A percentile compares a stretch with the other conserved stretches of the same genome.
Evolutionary conservation across 2,797 vertebrate species (phyloP).

Genomic region (Coilia nasus): DNA sequence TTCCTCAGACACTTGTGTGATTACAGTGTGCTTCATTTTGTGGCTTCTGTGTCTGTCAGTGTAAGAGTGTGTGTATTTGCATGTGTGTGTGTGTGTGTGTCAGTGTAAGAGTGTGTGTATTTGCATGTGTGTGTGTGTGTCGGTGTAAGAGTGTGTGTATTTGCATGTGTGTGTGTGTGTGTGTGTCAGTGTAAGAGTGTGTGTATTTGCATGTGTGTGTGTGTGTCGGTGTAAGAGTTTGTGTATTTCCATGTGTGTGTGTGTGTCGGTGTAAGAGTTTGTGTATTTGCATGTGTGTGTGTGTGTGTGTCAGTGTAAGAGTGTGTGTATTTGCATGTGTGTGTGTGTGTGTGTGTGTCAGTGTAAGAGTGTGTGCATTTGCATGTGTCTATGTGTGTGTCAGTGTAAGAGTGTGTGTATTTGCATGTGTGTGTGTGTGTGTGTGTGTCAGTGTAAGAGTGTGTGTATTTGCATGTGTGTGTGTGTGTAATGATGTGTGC

Average conservation of each 20-base stretch:
- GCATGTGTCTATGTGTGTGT: too few species aligned
- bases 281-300: neutral
- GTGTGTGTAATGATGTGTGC: constrained; percentile 29
- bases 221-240: too few species aligned
- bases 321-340: too few species aligned
- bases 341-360: too few species aligned
- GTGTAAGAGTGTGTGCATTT: too few species aligned
- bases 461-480: neutral
- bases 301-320: too few species aligned
- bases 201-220: too few species aligned
- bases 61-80: too few species aligned
- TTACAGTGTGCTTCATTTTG: neutral
- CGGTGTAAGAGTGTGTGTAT: neutral
- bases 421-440: neutral
- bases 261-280: neutral
- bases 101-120: too few species aligned
- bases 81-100: neutral
- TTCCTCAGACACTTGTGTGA: neutral
- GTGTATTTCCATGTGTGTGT: neutral
- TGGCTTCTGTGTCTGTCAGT: neutral
- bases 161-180: neutral
- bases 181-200: too few species aligned
- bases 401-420: too few species aligned
- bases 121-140: neutral
- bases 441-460: neutral